Base-by-base conservation (phyloP, 2,888 invertebrate species). In the Lordiphosa andalusiaca region DNA sequence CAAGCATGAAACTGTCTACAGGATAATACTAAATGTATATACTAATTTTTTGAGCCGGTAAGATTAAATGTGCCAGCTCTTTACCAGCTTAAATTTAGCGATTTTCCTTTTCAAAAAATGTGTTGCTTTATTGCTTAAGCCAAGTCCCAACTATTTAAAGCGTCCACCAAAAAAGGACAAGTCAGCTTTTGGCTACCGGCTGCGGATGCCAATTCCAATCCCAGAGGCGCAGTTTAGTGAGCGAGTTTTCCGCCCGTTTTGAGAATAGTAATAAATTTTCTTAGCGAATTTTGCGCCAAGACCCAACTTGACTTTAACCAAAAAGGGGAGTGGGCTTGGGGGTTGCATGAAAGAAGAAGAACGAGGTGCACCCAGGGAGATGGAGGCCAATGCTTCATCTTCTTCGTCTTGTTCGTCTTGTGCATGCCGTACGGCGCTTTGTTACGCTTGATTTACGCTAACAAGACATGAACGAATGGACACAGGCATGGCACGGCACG, bases 401-500 rank as follows among this genome's bases (percentile, higher is more conserved):
- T 59, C 69, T 51, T 39, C 50, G 48, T 50, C 39, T 7, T 39
- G 47, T 35, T 35, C 53, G 38, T 36, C 70, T 58, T 57, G 52
- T 54, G 63, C 64, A 60, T 61, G 77, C 59, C 12, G 52, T 68
- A 78, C 65, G 67, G 58, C 72, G 80, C 84, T 81, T 80, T 81
- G 83, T 81, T 83, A 71, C 85, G 85, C 80, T 80, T 80, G 80
- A 80, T 80, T 80, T 80, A 80, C 80, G 85, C 73, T 84, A 84
- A 80, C 80, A 80, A 81, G 80, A 82, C 84, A 78, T 82, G 67
- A 84, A 84, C 84, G 82, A 82, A 81, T 84, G 84, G 80, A 81
- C 84, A 75, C 58, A 54, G 61, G 49, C 16, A 42, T n/a, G 49
- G 56, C 16, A 42, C 13, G 49, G 56, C 16, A 66, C 63, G 33